These are phyloP conservation scores for Rhinogobius similis DNA, from an alignment of 2,113 vertebrate species.

Conservation along the genomic window DNA sequence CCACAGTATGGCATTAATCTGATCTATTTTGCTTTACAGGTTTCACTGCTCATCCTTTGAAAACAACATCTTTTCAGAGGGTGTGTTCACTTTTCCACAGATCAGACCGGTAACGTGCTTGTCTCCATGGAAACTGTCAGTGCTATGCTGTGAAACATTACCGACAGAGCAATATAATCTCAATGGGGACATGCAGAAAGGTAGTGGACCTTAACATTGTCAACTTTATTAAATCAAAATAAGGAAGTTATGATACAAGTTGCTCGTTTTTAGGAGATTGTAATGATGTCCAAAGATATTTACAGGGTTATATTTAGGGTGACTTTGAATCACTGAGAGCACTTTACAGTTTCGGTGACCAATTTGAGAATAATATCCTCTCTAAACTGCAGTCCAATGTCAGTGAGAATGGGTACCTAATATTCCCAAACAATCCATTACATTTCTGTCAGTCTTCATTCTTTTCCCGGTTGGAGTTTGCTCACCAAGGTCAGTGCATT, in stretches of 20 bases:
- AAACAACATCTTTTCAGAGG: not conserved
- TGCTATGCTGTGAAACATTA: too few relatives aligned
- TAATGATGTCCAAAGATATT: constrained; percentile 23
- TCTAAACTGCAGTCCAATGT: constrained; percentile 54
- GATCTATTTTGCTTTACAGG: too few relatives aligned
- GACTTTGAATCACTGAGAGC: constrained; percentile 41
- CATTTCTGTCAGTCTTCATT: constrained; percentile 71
- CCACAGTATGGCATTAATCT: too few relatives aligned
- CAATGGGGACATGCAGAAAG: too few relatives aligned
- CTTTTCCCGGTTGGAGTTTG: constrained; percentile 26
- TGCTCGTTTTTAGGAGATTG: constrained; percentile 23
- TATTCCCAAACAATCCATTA: constrained; percentile 67
- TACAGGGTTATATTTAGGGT: constrained; percentile 50
- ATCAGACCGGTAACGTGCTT: constrained; percentile 13
- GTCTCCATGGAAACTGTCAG: too few relatives aligned
- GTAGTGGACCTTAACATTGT: not conserved
- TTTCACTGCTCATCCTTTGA: not conserved
- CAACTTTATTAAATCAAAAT: constrained; percentile 20
- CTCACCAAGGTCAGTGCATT: constrained; percentile 59
- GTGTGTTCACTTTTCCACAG: not conserved
- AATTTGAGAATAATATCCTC: constrained; percentile 48
- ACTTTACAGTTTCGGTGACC: constrained; percentile 34
- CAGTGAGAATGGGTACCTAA: constrained; percentile 53
- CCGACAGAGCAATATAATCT: not conserved
- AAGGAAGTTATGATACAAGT: not conserved